Evolutionary conservation across 2,888 invertebrate species (phyloP), one percentile per base, ranked within the genome.

Genomic region (Tetranychus piercei): DNA sequence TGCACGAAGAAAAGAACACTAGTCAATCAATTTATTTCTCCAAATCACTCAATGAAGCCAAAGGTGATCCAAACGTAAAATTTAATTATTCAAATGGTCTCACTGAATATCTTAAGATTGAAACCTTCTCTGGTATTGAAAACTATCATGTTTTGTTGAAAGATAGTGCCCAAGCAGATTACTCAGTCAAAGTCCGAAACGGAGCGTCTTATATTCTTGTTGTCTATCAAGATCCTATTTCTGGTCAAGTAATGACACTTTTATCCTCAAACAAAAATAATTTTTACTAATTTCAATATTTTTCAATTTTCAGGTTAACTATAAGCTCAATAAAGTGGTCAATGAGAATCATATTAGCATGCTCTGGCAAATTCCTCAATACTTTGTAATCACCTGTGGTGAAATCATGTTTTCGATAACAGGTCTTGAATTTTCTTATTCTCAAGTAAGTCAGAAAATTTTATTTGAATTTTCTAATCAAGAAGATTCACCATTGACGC

Each of bases 331-430:
- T n/a, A 23, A 67, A 67, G n/a, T 75, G 44, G 76, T 78, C 1
- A 67, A 77, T 69, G 73, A 69, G 3, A 78, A 78, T 70, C 18
- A 73, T 9, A 11, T 79, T 1, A 89, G 90, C 80, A 90, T 95
- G 80, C 81, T 91, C 6, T 90, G 88, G 89, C 87, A 94, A 80
- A 81, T 96, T 23, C 96, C 96, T 0, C 97, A 97, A 82, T 95
- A 94, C 81, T 83, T 95, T 73, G 85, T 95, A 20, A 90, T 99
- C 80, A 94, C 96, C 0, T 87, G 90, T 80, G 96, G 89, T 0
- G 97, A 99, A 83, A 90, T 97, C 69, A 90, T 97, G 88, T 94
- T 95, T 82, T 92, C 94, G 0, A 90, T 97, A 44, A 95, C 96
- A 0, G 96, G 96, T 0, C 84, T 97, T 34, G 91, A 94, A 81